A percentile compares a stretch with the other conserved stretches of the same genome.
Conservation (phyloP, 1,140 invertebrate genomes). For the Zaprionus taronus region DNA sequence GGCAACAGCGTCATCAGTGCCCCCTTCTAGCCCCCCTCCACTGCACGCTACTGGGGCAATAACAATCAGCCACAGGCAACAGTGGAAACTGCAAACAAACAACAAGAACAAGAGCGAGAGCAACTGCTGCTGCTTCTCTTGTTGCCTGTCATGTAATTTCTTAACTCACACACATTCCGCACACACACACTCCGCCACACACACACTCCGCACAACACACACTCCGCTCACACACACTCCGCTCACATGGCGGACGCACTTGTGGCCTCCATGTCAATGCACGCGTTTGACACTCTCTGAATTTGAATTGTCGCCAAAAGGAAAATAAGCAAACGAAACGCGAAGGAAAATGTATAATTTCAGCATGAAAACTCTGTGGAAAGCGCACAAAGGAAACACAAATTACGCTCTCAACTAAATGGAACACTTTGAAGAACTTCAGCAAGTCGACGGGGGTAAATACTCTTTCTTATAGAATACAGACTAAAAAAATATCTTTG, state of each 20-base stretch:
- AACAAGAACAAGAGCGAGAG: conserved; percentile 38
- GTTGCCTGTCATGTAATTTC: conserved; percentile 54
- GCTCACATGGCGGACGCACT: conserved; percentile 46
- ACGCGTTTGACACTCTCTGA: conserved; percentile 74
- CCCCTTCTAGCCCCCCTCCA: conserved; percentile 41
- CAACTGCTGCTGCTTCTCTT: conserved; percentile 23
- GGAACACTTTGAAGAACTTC: conserved; percentile 27
- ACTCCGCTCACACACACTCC: neutral
- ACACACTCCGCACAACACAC: conserved; percentile 23
- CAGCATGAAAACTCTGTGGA: conserved; percentile 48
- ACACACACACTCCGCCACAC: no score
- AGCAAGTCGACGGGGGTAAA: neutral
- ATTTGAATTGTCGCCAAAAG: conserved; percentile 77
- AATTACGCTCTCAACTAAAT: conserved; percentile 74
- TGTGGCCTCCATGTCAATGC: conserved; percentile 75
- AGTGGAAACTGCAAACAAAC: conserved; percentile 42
- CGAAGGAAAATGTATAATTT: conserved; percentile 54
- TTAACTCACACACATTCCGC: conserved; percentile 27
- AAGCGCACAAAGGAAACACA: conserved; percentile 56
- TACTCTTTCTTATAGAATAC: neutral
- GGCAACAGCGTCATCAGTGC: conserved; percentile 39
- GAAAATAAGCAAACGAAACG: conserved; percentile 46
- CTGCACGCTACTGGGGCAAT: conserved; percentile 49
- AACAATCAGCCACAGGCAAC: conserved; percentile 55
- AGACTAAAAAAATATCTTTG: neutral